Conservation (phyloP, 1,140 invertebrate genomes). For the Procambarus virginalis region DNA sequence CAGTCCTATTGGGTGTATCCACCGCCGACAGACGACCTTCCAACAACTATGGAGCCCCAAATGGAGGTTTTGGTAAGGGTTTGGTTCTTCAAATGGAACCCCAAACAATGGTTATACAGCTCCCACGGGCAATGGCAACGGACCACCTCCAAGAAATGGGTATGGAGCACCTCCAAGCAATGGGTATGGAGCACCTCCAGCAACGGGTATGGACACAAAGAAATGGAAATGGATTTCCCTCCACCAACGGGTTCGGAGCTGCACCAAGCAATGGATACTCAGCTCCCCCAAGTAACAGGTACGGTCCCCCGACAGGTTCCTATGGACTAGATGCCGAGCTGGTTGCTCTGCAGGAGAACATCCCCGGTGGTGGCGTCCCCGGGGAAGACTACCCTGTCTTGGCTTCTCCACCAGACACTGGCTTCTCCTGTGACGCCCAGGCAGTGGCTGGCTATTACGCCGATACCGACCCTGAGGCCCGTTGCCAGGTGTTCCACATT, state of each 20-base stretch:
- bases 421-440: slow-evolving; percentile 11
- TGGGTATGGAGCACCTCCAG: neutral
- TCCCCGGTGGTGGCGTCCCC: slow-evolving; percentile 15
- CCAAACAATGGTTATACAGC: neutral
- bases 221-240: too few relatives aligned
- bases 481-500: slow-evolving; percentile 19
- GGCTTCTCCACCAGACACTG: neutral
- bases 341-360: neutral
- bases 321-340: neutral
- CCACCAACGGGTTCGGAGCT: neutral
- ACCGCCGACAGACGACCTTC: slow-evolving; percentile 16
- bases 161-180: slow-evolving; percentile 62
- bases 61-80: neutral
- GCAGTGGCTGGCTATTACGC: slow-evolving; percentile 3
- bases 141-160: neutral
- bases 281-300: slow-evolving; percentile 30
- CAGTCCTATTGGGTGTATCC: slow-evolving; percentile 9
- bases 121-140: neutral
- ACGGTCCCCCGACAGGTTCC: too few relatives aligned
- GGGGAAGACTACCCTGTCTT: slow-evolving; percentile 9
- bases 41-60: neutral
- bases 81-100: neutral
- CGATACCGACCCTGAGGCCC: neutral
- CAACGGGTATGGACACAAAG: too few relatives aligned
- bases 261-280: neutral